Evolutionary conservation across 2,113 vertebrate genomes (phyloP).

Genomic region (Pholis gunnellus): DNA sequence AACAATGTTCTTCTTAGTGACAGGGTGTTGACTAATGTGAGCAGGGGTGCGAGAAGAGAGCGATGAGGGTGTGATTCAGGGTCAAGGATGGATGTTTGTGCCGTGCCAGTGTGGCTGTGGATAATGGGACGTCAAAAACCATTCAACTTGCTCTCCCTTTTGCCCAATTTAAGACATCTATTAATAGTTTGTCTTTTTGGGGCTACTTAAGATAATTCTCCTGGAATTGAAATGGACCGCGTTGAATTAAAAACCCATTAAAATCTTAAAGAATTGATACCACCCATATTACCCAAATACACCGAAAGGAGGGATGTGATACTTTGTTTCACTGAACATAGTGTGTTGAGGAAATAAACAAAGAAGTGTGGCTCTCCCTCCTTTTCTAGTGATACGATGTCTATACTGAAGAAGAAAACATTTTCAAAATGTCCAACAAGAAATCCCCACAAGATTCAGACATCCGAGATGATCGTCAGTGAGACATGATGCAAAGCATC

Average conservation of each 20-base stretch:
- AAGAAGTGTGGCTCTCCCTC: not conserved
- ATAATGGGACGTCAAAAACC: conserved; percentile 73
- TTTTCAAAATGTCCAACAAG: not conserved
- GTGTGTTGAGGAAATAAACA: not conserved
- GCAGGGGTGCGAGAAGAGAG: conserved; percentile 26
- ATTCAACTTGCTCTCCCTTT: conserved; percentile 71
- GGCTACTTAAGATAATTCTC: conserved; percentile 74
- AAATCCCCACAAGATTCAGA: conserved; percentile 42
- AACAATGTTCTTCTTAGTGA: conserved; percentile 21
- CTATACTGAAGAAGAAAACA: not conserved
- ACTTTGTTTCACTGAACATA: conserved; percentile 2
- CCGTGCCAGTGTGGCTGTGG: conserved; percentile 53
- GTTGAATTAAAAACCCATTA: conserved; percentile 72
- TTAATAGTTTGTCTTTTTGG: conserved; percentile 78
- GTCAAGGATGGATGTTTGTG: conserved; percentile 71
- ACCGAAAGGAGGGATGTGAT: not conserved
- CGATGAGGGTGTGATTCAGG: conserved; percentile 48
- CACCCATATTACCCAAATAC: not conserved
- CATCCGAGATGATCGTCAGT: conserved; percentile 35
- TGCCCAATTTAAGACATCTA: conserved; percentile 64
- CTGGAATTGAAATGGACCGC: conserved; percentile 70
- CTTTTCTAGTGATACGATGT: not conserved
- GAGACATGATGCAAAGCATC: conserved; percentile 29
- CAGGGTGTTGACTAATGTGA: conserved; percentile 14
- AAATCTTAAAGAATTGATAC: conserved; percentile 59